Percentiles rank a stretch among this genome's conserved stretches.
Evolutionary conservation across 2,113 vertebrate species (phyloP).

Genomic region (Marmota flaviventris): DNA sequence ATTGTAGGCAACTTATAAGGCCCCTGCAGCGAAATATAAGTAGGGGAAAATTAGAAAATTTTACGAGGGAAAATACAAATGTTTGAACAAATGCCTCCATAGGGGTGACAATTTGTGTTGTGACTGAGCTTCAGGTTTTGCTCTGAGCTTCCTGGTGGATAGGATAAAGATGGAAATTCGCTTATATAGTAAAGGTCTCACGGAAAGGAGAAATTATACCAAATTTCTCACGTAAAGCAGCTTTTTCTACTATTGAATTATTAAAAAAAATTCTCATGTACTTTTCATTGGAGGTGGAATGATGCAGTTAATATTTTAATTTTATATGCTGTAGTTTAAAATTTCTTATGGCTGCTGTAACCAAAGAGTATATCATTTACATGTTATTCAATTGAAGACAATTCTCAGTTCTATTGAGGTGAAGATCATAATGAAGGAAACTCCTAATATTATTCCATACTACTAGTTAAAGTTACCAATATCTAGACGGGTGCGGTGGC

Average conservation of each 20-base stretch:
- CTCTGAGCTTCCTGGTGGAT: background rate
- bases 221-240: slow-evolving; percentile 20
- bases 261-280: background rate
- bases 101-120: background rate
- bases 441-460: background rate
- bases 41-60: background rate
- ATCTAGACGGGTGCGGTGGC: background rate
- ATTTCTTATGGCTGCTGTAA: background rate
- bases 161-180: slow-evolving; percentile 34
- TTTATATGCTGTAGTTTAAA: slow-evolving; percentile 18
- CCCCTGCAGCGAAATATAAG: background rate
- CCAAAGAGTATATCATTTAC: slow-evolving; percentile 31
- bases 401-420: background rate
- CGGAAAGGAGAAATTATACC: background rate
- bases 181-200: slow-evolving; percentile 12
- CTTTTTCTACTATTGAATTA: background rate
- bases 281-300: background rate
- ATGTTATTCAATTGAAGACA: background rate
- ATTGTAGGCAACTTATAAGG: background rate
- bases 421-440: slow-evolving; percentile 43
- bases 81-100: background rate
- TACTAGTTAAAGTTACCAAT: slow-evolving; percentile 22
- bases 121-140: slow-evolving; percentile 29
- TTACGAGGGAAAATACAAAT: slow-evolving; percentile 31
- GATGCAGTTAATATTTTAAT: slow-evolving; percentile 25